phyloP scores from a whole-genome alignment of 2,888 invertebrate species.

The Agrilus biguttatus region DNA sequence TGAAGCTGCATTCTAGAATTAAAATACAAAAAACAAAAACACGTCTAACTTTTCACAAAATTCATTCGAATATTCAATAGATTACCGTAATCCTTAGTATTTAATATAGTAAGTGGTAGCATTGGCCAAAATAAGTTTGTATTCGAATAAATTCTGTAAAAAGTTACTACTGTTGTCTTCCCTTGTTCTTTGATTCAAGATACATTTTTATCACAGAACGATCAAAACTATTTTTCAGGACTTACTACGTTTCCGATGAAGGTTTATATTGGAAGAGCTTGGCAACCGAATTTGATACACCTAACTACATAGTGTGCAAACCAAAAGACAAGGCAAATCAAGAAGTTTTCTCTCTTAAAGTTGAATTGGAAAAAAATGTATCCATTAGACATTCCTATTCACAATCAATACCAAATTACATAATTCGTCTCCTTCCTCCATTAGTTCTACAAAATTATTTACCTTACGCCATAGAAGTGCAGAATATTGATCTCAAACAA shows the following conservation, averaged over 20 bases:
- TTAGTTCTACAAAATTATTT: constrained; percentile 61
- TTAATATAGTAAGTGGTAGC: too few species aligned
- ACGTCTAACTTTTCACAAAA: too few species aligned
- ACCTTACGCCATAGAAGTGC: constrained; percentile 54
- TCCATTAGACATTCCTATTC: constrained; percentile 18
- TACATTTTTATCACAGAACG: not conserved
- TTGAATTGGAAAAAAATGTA: constrained; percentile 26
- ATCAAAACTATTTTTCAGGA: constrained; percentile 28
- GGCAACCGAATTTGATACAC: constrained; percentile 46
- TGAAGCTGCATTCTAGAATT: too few species aligned
- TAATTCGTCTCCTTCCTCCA: constrained; percentile 58
- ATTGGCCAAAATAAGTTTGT: too few species aligned
- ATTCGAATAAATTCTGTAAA: too few species aligned
- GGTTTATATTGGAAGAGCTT: constrained; percentile 74
- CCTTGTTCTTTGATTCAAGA: too few species aligned
- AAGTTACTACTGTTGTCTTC: too few species aligned
- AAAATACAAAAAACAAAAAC: too few species aligned
- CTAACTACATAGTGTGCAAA: constrained; percentile 53
- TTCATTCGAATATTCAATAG: too few species aligned
- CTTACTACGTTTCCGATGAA: constrained; percentile 53
- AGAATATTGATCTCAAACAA: constrained; percentile 34
- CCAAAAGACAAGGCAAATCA: constrained; percentile 44
- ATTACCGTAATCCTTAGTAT: too few species aligned
- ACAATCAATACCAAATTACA: constrained; percentile 51
- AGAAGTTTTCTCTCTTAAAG: constrained; percentile 53